phyloP scores from a whole-genome alignment of 2,888 invertebrate species.

The Agrenia bidenticulata region DNA sequence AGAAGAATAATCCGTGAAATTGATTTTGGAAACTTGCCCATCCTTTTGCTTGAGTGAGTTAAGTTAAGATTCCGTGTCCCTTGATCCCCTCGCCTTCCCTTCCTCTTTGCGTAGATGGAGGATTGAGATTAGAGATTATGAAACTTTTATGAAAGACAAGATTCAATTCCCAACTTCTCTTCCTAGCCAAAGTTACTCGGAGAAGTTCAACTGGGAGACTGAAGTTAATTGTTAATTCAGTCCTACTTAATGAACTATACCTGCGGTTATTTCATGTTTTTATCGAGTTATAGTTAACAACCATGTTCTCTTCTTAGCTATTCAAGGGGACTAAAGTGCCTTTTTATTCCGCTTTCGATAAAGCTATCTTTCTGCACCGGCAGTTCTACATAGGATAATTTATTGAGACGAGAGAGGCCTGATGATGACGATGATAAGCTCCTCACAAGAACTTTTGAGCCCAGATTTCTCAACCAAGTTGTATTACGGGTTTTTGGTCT shows the following conservation, averaged over 20 bases:
- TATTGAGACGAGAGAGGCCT: background rate
- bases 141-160: slow-evolving; percentile 21
- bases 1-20: slow-evolving; percentile 19
- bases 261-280: slow-evolving; percentile 21
- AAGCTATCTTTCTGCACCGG: background rate
- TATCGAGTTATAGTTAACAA: slow-evolving; percentile 10
- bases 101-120: slow-evolving; percentile 4
- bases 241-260: slow-evolving; percentile 19
- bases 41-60: slow-evolving; percentile 19
- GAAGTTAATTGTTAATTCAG: slow-evolving; percentile 23
- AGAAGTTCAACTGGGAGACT: background rate
- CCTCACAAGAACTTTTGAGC: too few relatives aligned
- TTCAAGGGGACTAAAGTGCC: slow-evolving; percentile 1
- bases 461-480: slow-evolving; percentile 11
- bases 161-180: slow-evolving; percentile 18
- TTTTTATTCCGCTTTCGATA: slow-evolving; percentile 10
- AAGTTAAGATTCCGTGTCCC: slow-evolving; percentile 2
- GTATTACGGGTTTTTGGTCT: slow-evolving; percentile 13
- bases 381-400: background rate
- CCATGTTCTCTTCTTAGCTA: background rate
- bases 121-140: slow-evolving; percentile 13
- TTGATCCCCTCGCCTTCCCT: background rate
- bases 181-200: background rate
- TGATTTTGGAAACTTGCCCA: slow-evolving; percentile 22
- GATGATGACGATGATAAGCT: too few relatives aligned